Percentiles rank a stretch among this genome's conserved stretches.
These are phyloP conservation scores for Batillaria attramentaria DNA, from an alignment of 1,140 invertebrate genomes.

Conservation along the genomic window DNA sequence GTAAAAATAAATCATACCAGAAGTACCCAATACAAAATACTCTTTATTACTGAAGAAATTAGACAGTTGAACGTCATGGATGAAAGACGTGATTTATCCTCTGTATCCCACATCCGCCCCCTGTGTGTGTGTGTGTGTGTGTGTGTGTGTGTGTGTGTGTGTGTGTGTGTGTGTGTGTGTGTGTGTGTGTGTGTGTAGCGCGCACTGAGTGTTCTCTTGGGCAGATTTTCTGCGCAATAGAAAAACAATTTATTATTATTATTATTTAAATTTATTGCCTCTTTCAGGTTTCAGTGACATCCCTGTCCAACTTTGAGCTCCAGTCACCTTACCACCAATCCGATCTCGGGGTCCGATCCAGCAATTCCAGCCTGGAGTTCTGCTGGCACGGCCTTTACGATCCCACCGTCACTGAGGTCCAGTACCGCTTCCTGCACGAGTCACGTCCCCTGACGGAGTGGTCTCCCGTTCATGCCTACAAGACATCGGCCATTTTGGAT, in stretches of 20 bases:
- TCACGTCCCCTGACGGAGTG: not conserved
- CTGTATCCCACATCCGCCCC: too few relatives aligned
- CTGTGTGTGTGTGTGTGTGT: too few relatives aligned
- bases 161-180: too few relatives aligned
- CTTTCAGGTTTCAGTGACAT: not conserved
- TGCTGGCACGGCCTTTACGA: not conserved
- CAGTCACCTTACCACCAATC: not conserved
- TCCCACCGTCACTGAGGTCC: not conserved
- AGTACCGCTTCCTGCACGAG: slow-evolving; percentile 12
- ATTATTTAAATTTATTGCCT: not conserved
- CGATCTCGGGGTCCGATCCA: not conserved
- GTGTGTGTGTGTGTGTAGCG: too few relatives aligned
- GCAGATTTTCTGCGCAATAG: too few relatives aligned
- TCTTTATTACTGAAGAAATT: too few relatives aligned
- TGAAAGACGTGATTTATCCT: too few relatives aligned
- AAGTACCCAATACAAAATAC: too few relatives aligned
- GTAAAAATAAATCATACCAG: too few relatives aligned
- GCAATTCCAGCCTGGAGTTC: not conserved
- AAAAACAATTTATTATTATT: not conserved
- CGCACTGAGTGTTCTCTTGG: too few relatives aligned
- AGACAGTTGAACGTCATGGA: too few relatives aligned
- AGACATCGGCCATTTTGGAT: not conserved
- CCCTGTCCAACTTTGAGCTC: not conserved
- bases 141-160: too few relatives aligned
- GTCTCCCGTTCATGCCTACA: not conserved